Conservation (phyloP, 1,140 invertebrate genomes). For the Asobara japonica region DNA sequence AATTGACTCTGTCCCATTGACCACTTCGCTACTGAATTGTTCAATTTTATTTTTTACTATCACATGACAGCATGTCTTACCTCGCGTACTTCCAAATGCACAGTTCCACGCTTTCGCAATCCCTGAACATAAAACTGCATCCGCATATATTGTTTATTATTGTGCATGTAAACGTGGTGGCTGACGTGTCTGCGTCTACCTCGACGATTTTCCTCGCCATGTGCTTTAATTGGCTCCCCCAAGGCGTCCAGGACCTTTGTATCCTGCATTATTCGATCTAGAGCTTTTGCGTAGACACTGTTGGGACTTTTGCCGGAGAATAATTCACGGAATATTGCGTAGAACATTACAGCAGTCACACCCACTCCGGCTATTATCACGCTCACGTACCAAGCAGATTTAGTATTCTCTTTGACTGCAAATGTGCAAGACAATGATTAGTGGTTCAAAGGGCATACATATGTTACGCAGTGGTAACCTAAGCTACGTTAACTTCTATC, state of each 20-base stretch:
- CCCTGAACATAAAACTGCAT: slow-evolving; percentile 93
- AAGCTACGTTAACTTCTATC: too few species aligned
- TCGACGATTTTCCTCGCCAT: slow-evolving; percentile 83
- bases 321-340: slow-evolving; percentile 83
- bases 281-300: slow-evolving; percentile 82
- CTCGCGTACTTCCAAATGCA: slow-evolving; percentile 85
- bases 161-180: slow-evolving; percentile 76
- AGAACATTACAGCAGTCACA: slow-evolving; percentile 82
- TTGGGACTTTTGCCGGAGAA: slow-evolving; percentile 89
- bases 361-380: slow-evolving; percentile 83
- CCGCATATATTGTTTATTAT: slow-evolving; percentile 81
- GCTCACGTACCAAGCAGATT: slow-evolving; percentile 82
- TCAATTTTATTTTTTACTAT: too few species aligned
- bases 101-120: slow-evolving; percentile 79
- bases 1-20: too few species aligned
- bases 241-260: slow-evolving; percentile 77
- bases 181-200: slow-evolving; percentile 71
- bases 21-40: too few species aligned
- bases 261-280: slow-evolving; percentile 78
- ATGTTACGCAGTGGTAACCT: not conserved
- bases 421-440: slow-evolving; percentile 33
- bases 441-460: not conserved
- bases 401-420: slow-evolving; percentile 85
- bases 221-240: slow-evolving; percentile 88
- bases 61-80: too few species aligned